Base-by-base conservation (phyloP, 2,888 invertebrate genomes). In the Nymphalis urticae region DNA sequence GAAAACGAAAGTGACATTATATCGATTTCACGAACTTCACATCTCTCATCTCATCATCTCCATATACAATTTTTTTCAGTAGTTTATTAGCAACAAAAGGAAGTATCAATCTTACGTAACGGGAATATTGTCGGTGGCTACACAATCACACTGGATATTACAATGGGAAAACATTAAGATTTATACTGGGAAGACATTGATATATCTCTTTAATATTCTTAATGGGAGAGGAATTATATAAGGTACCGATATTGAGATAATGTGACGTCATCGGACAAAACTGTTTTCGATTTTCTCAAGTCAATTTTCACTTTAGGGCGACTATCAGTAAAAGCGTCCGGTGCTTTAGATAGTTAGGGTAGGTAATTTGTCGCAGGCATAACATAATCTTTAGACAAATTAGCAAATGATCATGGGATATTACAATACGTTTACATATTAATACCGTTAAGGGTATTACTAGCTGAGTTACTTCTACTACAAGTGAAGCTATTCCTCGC, bases 221-320 rank as follows among this genome's bases (percentile, higher is more conserved):
- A 53, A 27, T 53, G 24, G 27, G 24, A 21, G 48, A 6, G 48
- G n/a, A 17, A 51, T 51, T 51, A 27, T 10, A 27, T 17, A 36
- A 60, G 1, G 24, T 51, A n/a, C 13, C 59, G n/a, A 50, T 36
- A 21, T 51, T 51, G 42, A 36, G 36, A 64, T 58, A 64, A 58
- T 65, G 48, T 59, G 58, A 59, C 59, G 36, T 54, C 47, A 63
- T 63, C 32, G 21, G 19, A 59, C n/a, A n/a, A n/a, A n/a, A n/a
- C n/a, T n/a, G n/a, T n/a, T n/a, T n/a, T 65, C 50, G 61, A 70
- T 67, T 67, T 70, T 64, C 67, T 64, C 70, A 63, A 67, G 67
- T 70, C 67, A 70, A 67, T 70, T 67, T 70, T 64, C 70, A 67
- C 67, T 70, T 70, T 60, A 62, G 56, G 60, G 61, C 66, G 67